phyloP scores from a whole-genome alignment of 2,113 vertebrate genomes.

The Brachyhypopomus gauderio region DNA sequence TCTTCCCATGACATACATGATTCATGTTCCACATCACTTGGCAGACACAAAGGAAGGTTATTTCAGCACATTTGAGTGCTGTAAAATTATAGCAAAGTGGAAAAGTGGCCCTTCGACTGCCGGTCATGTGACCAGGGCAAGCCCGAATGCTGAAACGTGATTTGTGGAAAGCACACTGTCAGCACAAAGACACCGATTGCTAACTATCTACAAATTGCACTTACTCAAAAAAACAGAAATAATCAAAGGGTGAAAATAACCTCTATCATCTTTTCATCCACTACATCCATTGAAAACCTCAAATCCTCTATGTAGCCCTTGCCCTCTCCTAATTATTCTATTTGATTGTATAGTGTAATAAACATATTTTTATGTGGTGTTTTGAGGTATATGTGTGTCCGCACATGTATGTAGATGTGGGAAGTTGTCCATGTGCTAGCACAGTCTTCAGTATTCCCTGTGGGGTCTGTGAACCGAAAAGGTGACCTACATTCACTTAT shows the following conservation, averaged over 20 bases:
- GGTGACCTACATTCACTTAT: slow-evolving; percentile 55
- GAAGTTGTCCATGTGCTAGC: slow-evolving; percentile 39
- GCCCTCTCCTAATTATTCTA: background rate
- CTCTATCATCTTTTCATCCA: background rate
- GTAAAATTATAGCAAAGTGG: slow-evolving; percentile 14
- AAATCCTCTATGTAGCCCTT: background rate
- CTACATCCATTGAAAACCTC: background rate
- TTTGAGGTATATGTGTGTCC: too few relatives aligned
- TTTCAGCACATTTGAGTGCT: background rate
- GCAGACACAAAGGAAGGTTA: slow-evolving; percentile 50
- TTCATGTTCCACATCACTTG: background rate
- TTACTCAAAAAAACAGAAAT: slow-evolving; percentile 68
- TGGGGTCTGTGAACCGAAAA: slow-evolving; percentile 13
- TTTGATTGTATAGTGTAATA: background rate
- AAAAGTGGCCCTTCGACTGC: background rate
- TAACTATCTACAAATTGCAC: slow-evolving; percentile 75
- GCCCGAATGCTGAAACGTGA: slow-evolving; percentile 46
- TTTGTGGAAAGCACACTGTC: slow-evolving; percentile 62
- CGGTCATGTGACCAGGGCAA: slow-evolving; percentile 4
- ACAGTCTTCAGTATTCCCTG: slow-evolving; percentile 2
- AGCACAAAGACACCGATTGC: slow-evolving; percentile 74
- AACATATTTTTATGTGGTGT: background rate
- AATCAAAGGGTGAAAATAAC: slow-evolving; percentile 53
- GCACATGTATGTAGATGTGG: slow-evolving; percentile 7
- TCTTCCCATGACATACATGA: background rate